Base-by-base conservation (phyloP, 2,888 invertebrate genomes). In the Cordylochernes scorpioides region DNA sequence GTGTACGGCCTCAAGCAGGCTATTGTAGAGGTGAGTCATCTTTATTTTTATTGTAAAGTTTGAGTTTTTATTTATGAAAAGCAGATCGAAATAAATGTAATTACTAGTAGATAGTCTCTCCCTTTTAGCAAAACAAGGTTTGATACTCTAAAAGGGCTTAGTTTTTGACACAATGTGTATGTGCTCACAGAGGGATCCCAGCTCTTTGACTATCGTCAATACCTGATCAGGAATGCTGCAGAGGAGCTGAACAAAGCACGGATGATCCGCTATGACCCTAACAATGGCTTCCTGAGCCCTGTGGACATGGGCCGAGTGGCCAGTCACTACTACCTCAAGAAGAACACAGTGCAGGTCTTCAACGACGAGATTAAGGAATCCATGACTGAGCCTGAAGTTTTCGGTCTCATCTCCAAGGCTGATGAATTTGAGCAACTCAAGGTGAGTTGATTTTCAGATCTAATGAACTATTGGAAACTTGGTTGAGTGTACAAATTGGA, bases 361-460 rank as follows among this genome's bases (percentile, higher is more conserved):
- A 84, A 86, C 53, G 73, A 80, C 39, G 61, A 68, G 47, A 19
- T 40, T 8, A 6, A 13, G 8, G 28, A 27, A 15, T n/a, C n/a
- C 15, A 82, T 88, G 77, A 68, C 67, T 3, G 78, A 82, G 40
- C 65, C 68, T 1, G 73, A 78, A 39, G 68, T 88, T 16, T 59
- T 97, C n/a, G 67, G 67, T 38, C 71, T 97, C 67, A 67, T 99
- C 29, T 75, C 86, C 0, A 65, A 71, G 36, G 72, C 94, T 3
- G 74, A 78, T 25, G 97, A 97, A 54, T 97, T 99, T 55, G 68
- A 80, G 37, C 88, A 94, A 47, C 62, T 94, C 1, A 91, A 91
- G 61, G 74, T 72, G 44, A 45, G 26, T 29, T n/a, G n/a, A n/a
- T n/a, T n/a, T n/a, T n/a, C n/a, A n/a, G n/a, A n/a, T n/a, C n/a